Evolutionary conservation across 2,113 vertebrate species (phyloP).

Genomic region (Beaufortia kweichowensis): DNA sequence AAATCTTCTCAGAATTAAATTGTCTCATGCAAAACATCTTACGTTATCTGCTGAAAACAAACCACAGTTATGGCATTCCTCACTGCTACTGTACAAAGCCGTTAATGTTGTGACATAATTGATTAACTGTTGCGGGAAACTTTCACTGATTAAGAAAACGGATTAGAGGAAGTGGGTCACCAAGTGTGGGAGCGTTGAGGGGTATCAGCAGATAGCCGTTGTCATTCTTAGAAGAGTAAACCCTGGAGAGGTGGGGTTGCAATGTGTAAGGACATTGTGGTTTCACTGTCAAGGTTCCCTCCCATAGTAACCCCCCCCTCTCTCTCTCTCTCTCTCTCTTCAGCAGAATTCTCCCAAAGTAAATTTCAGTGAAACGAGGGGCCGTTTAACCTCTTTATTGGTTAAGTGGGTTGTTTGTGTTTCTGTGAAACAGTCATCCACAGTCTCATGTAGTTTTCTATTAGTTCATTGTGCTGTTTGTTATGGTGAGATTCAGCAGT

Average conservation of each 20-base stretch:
- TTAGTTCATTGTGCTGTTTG: background rate
- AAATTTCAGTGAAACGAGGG: constrained; percentile 25
- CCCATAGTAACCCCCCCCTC: constrained; percentile 15
- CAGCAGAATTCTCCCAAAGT: constrained; percentile 11
- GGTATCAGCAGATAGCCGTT: constrained; percentile 67
- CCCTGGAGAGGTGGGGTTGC: constrained; percentile 59
- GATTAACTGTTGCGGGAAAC: constrained; percentile 69
- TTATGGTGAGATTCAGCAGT: background rate
- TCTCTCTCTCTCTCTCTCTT: constrained; percentile 19
- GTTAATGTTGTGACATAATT: constrained; percentile 74
- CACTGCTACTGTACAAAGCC: constrained; percentile 59
- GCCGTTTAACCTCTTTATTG: constrained; percentile 49
- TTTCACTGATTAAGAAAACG: constrained; percentile 71
- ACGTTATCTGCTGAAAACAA: constrained; percentile 63
- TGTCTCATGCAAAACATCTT: background rate
- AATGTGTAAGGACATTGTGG: constrained; percentile 71
- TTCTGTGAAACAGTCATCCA: constrained; percentile 22
- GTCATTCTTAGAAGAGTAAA: constrained; percentile 80
- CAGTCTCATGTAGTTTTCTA: background rate
- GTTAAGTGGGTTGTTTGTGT: constrained; percentile 38
- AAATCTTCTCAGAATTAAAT: background rate
- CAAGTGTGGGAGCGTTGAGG: constrained; percentile 36
- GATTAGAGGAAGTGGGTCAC: constrained; percentile 72
- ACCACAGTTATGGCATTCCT: constrained; percentile 63
- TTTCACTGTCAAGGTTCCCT: constrained; percentile 49